Conservation (phyloP, 2,113 vertebrate species). For the Zosterops pallidus region DNA sequence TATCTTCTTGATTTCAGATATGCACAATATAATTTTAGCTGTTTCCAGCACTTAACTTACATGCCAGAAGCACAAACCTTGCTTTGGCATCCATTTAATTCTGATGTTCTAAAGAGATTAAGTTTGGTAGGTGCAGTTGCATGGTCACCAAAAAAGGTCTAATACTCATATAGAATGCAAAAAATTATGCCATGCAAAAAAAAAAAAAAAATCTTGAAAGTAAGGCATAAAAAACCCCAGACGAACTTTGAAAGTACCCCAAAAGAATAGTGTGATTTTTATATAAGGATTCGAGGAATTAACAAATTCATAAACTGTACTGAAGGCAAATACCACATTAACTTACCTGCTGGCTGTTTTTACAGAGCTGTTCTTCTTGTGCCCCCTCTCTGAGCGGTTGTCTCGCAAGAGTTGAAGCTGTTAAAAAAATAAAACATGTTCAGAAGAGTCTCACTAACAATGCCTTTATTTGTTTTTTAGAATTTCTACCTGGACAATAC, state of each 20-base stretch:
- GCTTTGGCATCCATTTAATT: neutral
- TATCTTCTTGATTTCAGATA: neutral
- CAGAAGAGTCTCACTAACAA: constrained; percentile 35
- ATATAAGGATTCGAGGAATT: neutral
- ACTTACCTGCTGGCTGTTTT: constrained; percentile 93
- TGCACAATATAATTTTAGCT: neutral
- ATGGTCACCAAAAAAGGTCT: neutral
- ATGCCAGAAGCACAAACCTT: neutral
- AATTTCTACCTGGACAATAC: neutral
- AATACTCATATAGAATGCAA: neutral
- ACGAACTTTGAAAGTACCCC: neutral
- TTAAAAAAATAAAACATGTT: neutral
- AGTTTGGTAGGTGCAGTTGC: neutral
- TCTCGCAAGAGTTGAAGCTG: constrained; percentile 87
- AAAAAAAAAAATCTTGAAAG: neutral
- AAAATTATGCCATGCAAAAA: neutral
- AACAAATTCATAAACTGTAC: neutral
- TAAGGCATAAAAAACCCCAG: neutral
- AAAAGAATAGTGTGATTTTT: neutral
- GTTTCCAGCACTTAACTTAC: neutral
- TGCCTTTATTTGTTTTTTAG: neutral
- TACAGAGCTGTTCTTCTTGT: constrained; percentile 89
- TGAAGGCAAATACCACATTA: neutral
- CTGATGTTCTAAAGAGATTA: neutral
- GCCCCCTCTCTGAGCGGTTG: constrained; percentile 86